Evolutionary conservation across 2,888 invertebrate genomes (phyloP).

Genomic region (Amorpha juglandis): DNA sequence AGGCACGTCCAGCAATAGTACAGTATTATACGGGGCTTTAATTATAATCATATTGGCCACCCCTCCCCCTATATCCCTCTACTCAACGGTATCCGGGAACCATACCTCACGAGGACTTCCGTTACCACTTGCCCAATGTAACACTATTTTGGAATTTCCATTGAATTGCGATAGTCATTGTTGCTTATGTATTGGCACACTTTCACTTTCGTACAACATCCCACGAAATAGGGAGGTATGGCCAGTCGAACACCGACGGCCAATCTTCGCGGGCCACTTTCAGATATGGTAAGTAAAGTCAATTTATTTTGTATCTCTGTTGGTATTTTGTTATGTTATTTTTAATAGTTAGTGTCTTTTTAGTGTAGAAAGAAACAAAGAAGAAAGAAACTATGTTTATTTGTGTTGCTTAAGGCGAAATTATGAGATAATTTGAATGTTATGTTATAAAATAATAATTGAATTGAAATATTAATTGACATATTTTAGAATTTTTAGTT

Average conservation of each 20-base stretch:
- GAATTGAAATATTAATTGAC: no score
- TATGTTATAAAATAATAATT: no score
- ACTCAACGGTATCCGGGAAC: background rate
- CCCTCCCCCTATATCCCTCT: background rate
- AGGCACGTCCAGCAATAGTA: no score
- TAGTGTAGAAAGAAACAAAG: no score
- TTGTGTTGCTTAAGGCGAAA: no score
- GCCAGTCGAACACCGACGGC: slow-evolving; percentile 34
- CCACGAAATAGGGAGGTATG: slow-evolving; percentile 45
- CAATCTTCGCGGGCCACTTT: background rate
- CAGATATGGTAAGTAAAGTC: slow-evolving; percentile 22
- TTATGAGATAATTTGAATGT: no score
- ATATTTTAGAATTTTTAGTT: no score
- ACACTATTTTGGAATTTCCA: slow-evolving; percentile 12
- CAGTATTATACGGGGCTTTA: no score
- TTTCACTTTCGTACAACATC: slow-evolving; percentile 68
- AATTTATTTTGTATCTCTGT: background rate
- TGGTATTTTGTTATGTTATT: no score
- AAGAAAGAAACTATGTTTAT: no score
- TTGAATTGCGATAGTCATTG: slow-evolving; percentile 62
- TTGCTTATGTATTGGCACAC: slow-evolving; percentile 55
- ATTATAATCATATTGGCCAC: no score
- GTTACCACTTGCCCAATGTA: background rate
- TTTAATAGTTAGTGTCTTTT: no score
- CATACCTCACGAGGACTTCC: background rate